Conservation (phyloP, 2,888 invertebrate species). For the Drosophila dives region DNA sequence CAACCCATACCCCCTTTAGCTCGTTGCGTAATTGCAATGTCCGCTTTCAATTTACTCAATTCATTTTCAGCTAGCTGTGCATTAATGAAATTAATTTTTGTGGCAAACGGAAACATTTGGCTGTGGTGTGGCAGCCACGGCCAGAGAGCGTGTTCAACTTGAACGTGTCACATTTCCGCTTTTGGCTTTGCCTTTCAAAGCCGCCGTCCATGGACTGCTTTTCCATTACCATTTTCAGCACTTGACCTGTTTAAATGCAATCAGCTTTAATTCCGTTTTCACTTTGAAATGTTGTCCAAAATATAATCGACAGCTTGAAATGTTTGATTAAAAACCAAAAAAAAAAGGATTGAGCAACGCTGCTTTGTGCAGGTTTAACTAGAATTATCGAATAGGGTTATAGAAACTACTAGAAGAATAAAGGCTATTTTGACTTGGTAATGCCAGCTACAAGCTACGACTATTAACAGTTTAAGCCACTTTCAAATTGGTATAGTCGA, state of each 20-base stretch:
- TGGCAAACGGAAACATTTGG: constrained; percentile 68
- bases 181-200: constrained; percentile 25
- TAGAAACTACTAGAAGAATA: background rate
- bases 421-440: background rate
- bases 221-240: constrained; percentile 47
- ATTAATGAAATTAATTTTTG: constrained; percentile 81
- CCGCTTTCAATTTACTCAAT: constrained; percentile 53
- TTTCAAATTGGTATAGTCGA: background rate
- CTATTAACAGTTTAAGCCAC: background rate
- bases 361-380: background rate
- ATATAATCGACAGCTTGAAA: constrained; percentile 2
- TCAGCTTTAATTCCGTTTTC: constrained; percentile 58
- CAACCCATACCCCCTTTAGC: background rate
- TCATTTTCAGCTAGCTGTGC: constrained; percentile 56
- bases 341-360: too few relatives aligned
- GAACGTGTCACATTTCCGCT: constrained; percentile 75
- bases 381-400: too few relatives aligned
- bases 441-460: background rate
- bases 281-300: constrained; percentile 28
- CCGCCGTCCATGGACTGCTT: constrained; percentile 12
- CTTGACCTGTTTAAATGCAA: constrained; percentile 61
- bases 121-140: constrained; percentile 27
- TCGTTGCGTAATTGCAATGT: constrained; percentile 45
- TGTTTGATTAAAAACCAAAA: constrained; percentile 3
- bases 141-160: constrained; percentile 45